phyloP scores from a whole-genome alignment of 2,113 vertebrate genomes.

The Psittacus erithacus region DNA sequence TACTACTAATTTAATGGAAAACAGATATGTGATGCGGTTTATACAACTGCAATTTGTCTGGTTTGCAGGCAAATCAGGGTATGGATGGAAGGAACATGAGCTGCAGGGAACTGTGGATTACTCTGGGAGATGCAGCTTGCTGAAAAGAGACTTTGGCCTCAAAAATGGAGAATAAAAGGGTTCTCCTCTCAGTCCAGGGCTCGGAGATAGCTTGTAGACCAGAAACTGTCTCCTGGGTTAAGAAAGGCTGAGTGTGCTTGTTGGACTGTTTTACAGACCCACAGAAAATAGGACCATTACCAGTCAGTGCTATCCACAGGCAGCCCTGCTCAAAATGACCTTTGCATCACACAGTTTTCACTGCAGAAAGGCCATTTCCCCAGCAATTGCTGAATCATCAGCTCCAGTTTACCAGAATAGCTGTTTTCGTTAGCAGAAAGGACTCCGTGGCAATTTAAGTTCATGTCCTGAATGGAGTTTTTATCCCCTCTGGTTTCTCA shows the following conservation, averaged over 20 bases:
- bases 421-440: conserved; percentile 23
- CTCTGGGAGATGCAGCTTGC: background rate
- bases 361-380: background rate
- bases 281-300: background rate
- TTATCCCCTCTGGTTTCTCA: background rate
- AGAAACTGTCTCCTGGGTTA: background rate
- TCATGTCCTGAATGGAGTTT: conserved; percentile 30
- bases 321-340: background rate
- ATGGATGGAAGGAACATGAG: background rate
- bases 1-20: background rate
- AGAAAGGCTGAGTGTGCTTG: background rate
- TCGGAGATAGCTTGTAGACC: background rate
- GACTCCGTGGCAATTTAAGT: background rate
- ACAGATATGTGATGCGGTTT: background rate
- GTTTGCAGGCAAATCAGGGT: background rate
- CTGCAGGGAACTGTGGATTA: background rate
- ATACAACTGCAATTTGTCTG: background rate
- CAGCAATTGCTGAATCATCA: conserved; percentile 13
- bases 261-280: background rate
- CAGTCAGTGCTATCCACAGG: background rate
- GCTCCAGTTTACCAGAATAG: conserved; percentile 19
- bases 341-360: background rate
- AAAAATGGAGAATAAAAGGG: background rate
- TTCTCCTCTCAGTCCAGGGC: background rate
- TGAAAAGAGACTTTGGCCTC: background rate